Evolutionary conservation across 2,797 vertebrate genomes (phyloP), one percentile per base, ranked within the genome.

Genomic region (Oophaga sylvatica): DNA sequence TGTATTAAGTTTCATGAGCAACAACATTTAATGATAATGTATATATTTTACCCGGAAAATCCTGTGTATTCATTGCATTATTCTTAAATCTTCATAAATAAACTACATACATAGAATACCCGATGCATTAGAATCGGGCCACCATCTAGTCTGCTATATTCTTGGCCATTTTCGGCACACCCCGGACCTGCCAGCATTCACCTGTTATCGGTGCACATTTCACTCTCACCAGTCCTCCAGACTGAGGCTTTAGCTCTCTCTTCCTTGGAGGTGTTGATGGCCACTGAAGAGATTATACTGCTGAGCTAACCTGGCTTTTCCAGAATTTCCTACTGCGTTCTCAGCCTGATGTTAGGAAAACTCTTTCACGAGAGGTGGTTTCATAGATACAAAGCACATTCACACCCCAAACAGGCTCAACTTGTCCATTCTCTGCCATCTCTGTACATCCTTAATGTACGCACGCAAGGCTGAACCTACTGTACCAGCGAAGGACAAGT

Each of bases 261-360:
- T 86, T 89, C 84, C 79, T 67, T 48, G n/a, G 45, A 77, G 84
- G 83, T 88, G 87, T 57, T 88, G 83, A 85, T n/a, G 35, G 53
- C 41, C 41, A 70, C 78, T 19, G 68, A 62, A 62, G 31, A 86
- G 73, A 86, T 83, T 79, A 83, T 63, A 26, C 45, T 31, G 13
- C 35, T 63, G 76, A 60, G 71, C 35, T 59, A 71, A 35, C 53
- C 53, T 77, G 56, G 56, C 41, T 83, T 15, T 86, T 86, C 80
- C 84, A 41, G 70, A 80, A 35, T 82, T 78, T 77, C 62, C 88
- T 83, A 71, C 35, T 89, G 84, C 83, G n/a, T 56, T 71, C 68
- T 57, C 77, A n/a, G 81, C 53, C 73, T 89, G 71, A 89, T 84
- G 67, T 80, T 88, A 81, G 70, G 45, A 89, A 82, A 59, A 41